Evolutionary conservation across 2,888 invertebrate genomes (phyloP), one percentile per base, ranked within the genome.

Genomic region (Caenorhabditis sp.): DNA sequence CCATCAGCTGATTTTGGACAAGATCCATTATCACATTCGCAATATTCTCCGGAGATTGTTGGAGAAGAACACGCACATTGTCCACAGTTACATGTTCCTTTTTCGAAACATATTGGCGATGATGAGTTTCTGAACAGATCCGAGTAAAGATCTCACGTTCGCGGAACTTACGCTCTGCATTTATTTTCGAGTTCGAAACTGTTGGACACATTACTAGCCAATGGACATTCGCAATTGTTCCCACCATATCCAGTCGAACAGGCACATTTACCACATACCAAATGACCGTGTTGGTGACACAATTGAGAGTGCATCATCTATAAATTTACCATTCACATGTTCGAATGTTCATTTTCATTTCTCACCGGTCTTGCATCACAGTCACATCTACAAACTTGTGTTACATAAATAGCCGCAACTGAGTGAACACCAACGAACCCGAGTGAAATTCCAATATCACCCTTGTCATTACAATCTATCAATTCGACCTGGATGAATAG

Each of bases 371-470:
- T 69, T 54, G 82, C 83, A 54, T 87, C 87, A 69, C 87, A 87
- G 27, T 87, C 86, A 67, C 87, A 87, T 10, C 84, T 84, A 69
- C 87, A 87, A 14, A 85, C 61, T 14, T 87, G 84, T 6, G 83
- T 82, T 36, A 86, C 76, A 62, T 81, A 83, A 27, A 81, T 53
- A 0, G 75, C 81, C 12, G 70, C 62, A 55, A 80, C 73, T 26
- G 75, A 74, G 31, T 69, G 61, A 53, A 84, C 83, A 19, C 87
- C 87, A 50, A 79, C 77, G 49, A 87, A 78, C 24, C 87, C 85
- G 23, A 87, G 77, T 1, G 85, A 84, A 19, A 85, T 69, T 21
- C 85, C 79, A 49, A 83, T 77, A 65, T 82, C 78, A 26, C 86
- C 86, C 21, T 69, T 62, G 12, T 53, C 66, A 14, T 79, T 74